Conservation (phyloP, 2,113 vertebrate species). For the Siniperca knerii region DNA sequence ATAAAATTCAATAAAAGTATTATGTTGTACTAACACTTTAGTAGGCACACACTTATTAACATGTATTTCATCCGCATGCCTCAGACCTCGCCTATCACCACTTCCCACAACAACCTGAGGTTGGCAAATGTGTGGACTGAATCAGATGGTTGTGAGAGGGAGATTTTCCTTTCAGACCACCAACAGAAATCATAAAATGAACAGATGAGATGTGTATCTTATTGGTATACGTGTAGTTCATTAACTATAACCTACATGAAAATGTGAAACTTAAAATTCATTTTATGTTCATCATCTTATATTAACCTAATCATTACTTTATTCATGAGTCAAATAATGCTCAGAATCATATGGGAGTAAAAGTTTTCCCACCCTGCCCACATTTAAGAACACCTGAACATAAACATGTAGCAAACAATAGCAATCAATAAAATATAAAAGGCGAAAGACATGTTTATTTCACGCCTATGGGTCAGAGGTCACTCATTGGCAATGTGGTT, state of each 20-base stretch:
- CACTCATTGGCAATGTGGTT: neutral
- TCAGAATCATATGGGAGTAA: neutral
- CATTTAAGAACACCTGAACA: neutral
- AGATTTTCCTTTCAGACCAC: neutral
- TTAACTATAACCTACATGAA: neutral
- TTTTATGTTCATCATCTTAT: neutral
- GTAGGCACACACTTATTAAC: neutral
- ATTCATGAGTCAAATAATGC: neutral
- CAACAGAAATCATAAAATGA: neutral
- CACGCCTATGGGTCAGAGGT: neutral
- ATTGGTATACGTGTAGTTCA: neutral
- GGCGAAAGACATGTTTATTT: neutral
- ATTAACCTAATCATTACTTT: neutral
- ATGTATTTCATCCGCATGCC: neutral
- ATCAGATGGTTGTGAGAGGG: neutral
- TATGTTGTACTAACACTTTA: neutral
- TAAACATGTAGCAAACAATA: neutral
- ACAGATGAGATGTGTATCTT: neutral
- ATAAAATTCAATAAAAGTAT: neutral
- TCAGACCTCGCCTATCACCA: neutral
- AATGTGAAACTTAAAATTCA: neutral
- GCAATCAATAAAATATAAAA: neutral
- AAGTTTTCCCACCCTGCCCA: neutral
- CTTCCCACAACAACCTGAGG: neutral
- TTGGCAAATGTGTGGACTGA: neutral